phyloP scores from a whole-genome alignment of 2,888 invertebrate genomes.

The Xanthia togata region DNA sequence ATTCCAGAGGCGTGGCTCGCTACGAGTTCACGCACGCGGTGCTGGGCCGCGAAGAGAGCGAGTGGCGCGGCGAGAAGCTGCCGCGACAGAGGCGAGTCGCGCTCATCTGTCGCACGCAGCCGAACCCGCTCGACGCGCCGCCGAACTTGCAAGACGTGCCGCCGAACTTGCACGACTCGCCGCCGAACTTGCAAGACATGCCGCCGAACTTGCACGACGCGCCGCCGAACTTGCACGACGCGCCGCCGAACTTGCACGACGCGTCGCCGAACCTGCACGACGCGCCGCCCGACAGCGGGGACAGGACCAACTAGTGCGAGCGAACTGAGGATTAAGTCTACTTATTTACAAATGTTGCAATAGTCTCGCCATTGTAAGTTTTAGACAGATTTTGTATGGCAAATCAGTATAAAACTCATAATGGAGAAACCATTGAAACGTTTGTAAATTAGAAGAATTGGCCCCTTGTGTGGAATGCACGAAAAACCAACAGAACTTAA shows the following conservation, averaged over 20 bases:
- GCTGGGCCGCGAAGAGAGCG: slow-evolving; percentile 89
- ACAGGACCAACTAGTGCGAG: background rate
- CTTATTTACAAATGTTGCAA: background rate
- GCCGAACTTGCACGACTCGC: too few species aligned
- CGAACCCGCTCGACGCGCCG: background rate
- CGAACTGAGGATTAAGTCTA: background rate
- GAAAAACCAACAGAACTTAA: background rate
- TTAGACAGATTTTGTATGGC: background rate
- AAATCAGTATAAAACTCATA: background rate
- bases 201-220: too few species aligned
- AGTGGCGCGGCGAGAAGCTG: slow-evolving; percentile 74
- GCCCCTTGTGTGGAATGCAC: background rate
- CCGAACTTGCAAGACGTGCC: background rate
- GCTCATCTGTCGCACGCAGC: slow-evolving; percentile 74
- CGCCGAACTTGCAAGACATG: background rate
- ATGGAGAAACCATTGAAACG: too few species aligned
- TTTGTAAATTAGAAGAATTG: background rate
- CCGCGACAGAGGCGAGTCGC: slow-evolving; percentile 77
- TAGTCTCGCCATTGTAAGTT: background rate
- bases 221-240: background rate
- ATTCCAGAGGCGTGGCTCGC: slow-evolving; percentile 93
- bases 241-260: too few species aligned
- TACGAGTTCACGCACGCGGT: slow-evolving; percentile 98
- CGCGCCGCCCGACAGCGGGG: background rate
- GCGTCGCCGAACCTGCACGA: background rate